Conservation (phyloP, 2,797 vertebrate genomes). For the Squalus acanthias region DNA sequence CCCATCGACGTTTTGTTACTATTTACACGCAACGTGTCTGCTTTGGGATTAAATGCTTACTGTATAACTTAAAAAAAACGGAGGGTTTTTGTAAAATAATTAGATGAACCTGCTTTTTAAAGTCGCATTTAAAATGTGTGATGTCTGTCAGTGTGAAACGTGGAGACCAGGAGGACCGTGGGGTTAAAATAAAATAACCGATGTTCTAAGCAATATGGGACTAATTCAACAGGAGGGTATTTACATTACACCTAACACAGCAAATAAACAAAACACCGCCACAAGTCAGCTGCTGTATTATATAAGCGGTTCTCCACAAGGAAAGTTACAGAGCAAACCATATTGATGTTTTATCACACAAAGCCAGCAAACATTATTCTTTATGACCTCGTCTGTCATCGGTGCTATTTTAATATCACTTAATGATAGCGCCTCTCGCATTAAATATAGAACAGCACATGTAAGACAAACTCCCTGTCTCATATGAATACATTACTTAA, state of each 20-base stretch:
- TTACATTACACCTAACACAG: background rate
- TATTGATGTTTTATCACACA: background rate
- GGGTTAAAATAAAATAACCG: background rate
- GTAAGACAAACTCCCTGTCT: slow-evolving; percentile 32
- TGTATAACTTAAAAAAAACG: background rate
- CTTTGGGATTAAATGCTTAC: background rate
- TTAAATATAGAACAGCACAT: slow-evolving; percentile 21
- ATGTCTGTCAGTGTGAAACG: background rate
- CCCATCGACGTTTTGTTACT: background rate
- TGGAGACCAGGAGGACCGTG: background rate
- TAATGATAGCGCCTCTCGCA: slow-evolving; percentile 15
- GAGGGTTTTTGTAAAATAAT: background rate
- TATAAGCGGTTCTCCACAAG: background rate
- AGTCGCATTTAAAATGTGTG: background rate
- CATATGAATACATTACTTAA: slow-evolving; percentile 15
- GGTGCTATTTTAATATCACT: slow-evolving; percentile 28
- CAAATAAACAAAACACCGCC: background rate
- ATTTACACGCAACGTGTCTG: background rate
- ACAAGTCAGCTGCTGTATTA: background rate
- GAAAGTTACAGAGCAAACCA: slow-evolving; percentile 2
- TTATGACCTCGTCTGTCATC: slow-evolving; percentile 16
- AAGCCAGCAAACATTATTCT: slow-evolving; percentile 15
- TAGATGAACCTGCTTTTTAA: too few species aligned
- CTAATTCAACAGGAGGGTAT: background rate
- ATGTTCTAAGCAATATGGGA: background rate